Evolutionary conservation across 2,113 vertebrate species (phyloP), one percentile per base, ranked within the genome.

Genomic region (Micronisus gabar): DNA sequence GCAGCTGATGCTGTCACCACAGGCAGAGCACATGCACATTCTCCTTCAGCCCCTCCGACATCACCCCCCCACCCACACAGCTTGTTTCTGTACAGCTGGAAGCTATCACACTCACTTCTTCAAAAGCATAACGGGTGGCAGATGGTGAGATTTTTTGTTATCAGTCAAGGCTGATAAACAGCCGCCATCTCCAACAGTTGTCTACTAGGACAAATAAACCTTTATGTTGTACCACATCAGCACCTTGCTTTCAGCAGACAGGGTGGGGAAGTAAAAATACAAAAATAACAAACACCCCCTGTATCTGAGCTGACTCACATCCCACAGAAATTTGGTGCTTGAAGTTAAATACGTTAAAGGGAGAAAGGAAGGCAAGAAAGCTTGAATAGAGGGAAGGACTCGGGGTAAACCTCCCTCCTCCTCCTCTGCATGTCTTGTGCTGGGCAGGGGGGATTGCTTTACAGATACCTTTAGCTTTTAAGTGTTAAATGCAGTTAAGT

Each of bases 61-160:
- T 7, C 1, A 0, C 7, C 63, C 40, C 68, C 11, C 30, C 41
- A 14, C 19, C 38, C 78, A 2, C 0, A 10, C 61, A 45, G 32
- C 34, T 10, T 50, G 22, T 20, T 36, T 65, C 3, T 7, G 3
- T 7, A 11, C 81, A 93, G 94, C 88, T 40, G 84, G 79, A 52
- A 96, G 47, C 58, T 29, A 43, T 43, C 53, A 5, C 32, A 0
- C 55, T 48, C 19, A 2, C 26, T 19, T 40, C 71, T 63, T 62
- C 52, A 40, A 71, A 41, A 93, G 61, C 61, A 0, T 15, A 47
- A 30, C 2, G 32, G 82, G 80, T 16, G 86, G 91, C 95, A 93
- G 95, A 95, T 92, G 93, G 92, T 2, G 34, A 85, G 83, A 68
- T 55, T 40, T 8, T 8, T 36, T 20, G 47, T 91, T 90, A 93